phyloP scores from a whole-genome alignment of 2,888 invertebrate genomes.

The Pyrrhia umbra region DNA sequence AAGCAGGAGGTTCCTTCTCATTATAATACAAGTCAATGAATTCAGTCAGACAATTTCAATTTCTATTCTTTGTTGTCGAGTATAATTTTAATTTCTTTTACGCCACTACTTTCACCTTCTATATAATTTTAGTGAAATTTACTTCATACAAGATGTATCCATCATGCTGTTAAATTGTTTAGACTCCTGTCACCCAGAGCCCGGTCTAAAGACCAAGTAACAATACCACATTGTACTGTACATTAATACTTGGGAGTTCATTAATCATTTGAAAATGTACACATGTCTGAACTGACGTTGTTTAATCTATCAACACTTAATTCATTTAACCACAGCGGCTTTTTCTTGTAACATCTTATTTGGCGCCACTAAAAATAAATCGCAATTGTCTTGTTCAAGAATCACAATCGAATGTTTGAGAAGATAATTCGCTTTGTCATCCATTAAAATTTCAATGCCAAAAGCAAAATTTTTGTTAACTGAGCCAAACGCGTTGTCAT shows the following conservation, averaged over 20 bases:
- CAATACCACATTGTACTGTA: neutral
- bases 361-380: constrained; percentile 23
- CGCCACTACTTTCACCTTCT: constrained; percentile 28
- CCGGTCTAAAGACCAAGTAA: constrained; percentile 11
- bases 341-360: constrained; percentile 25
- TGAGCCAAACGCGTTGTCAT: constrained; percentile 16
- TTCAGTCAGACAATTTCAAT: too few species aligned
- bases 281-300: constrained; percentile 26
- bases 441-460: constrained; percentile 46
- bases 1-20: neutral
- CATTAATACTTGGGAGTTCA: constrained; percentile 11
- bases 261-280: constrained; percentile 46
- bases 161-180: constrained; percentile 26
- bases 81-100: neutral
- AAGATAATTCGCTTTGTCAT: constrained; percentile 36
- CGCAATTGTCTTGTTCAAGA: constrained; percentile 25
- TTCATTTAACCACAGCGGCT: constrained; percentile 30
- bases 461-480: constrained; percentile 19
- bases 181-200: constrained; percentile 13
- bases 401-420: constrained; percentile 34
- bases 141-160: constrained; percentile 9
- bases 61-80: constrained; percentile 14
- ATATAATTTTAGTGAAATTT: constrained; percentile 18
- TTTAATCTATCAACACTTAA: constrained; percentile 42
- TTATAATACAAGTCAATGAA: neutral